Conservation (phyloP, 2,888 invertebrate species). For the Thysanoteuthis rhombus region DNA sequence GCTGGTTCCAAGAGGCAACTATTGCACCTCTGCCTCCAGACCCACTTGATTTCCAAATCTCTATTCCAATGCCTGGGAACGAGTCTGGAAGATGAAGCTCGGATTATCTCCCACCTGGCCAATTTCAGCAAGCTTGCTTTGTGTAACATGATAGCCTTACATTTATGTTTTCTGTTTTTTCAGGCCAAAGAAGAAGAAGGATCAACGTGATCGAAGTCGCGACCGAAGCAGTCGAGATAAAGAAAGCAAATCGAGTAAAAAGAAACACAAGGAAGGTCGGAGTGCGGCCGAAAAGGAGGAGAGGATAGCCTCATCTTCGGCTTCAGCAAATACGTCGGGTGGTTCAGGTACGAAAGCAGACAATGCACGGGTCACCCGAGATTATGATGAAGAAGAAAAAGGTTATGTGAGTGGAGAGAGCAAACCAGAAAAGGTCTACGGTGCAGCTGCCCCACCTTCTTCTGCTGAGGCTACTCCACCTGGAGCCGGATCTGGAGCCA, state of each 20-base stretch:
- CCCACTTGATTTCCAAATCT: too few species aligned
- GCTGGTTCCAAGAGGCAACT: too few species aligned
- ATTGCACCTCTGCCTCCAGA: too few species aligned
- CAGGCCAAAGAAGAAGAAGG: slow-evolving; percentile 29
- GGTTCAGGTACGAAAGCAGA: background rate
- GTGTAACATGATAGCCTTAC: background rate
- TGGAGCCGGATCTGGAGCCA: background rate
- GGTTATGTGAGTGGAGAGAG: slow-evolving; percentile 32
- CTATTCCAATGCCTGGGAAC: too few species aligned
- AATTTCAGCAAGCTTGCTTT: too few species aligned
- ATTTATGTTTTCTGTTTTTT: too few species aligned
- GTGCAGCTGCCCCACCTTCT: background rate
- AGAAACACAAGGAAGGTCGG: slow-evolving; percentile 17
- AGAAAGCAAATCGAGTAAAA: background rate
- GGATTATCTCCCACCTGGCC: too few species aligned
- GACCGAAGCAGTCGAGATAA: slow-evolving; percentile 14
- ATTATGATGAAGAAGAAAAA: slow-evolving; percentile 35
- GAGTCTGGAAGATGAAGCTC: too few species aligned
- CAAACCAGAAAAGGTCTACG: background rate
- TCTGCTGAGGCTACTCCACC: background rate
- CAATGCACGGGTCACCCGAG: slow-evolving; percentile 17
- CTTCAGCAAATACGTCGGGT: background rate
- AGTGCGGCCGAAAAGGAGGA: background rate
- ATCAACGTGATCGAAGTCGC: background rate
- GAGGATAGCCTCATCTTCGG: background rate